Evolutionary conservation across 2,888 invertebrate species (phyloP).

Genomic region (Pelosia muscerda): DNA sequence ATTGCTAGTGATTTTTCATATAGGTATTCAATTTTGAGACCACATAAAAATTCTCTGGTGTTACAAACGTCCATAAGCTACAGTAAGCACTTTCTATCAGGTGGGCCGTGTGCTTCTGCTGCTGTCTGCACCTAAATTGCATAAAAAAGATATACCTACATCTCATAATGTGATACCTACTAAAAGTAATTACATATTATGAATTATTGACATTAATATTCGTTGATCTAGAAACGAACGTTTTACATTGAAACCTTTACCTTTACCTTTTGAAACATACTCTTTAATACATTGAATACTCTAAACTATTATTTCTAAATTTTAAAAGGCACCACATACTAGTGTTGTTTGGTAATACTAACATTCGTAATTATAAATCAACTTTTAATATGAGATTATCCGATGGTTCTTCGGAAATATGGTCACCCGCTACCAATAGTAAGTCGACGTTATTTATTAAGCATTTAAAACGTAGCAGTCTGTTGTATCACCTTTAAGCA

Average conservation of each 20-base stretch:
- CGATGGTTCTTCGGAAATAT: conserved; percentile 8
- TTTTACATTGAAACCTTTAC: neutral
- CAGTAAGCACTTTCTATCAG: no score
- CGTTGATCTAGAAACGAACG: neutral
- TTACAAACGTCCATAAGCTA: no score
- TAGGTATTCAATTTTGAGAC: no score
- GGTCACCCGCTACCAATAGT: neutral
- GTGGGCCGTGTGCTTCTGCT: neutral
- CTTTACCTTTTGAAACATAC: neutral
- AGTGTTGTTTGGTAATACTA: neutral
- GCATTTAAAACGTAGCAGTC: conserved; percentile 5
- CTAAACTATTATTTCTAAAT: neutral
- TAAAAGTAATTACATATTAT: neutral
- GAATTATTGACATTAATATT: neutral
- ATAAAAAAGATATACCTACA: no score
- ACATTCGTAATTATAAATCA: neutral
- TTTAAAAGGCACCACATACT: neutral
- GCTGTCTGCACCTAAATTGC: no score
- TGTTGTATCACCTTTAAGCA: conserved; percentile 1
- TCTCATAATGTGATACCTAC: neutral
- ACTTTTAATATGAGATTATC: neutral
- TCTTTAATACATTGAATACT: neutral
- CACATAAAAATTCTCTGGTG: no score
- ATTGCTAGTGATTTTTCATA: no score
- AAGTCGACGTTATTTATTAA: conserved; percentile 1